Conservation (phyloP, 2,797 vertebrate species). For the Balearica regulorum region DNA sequence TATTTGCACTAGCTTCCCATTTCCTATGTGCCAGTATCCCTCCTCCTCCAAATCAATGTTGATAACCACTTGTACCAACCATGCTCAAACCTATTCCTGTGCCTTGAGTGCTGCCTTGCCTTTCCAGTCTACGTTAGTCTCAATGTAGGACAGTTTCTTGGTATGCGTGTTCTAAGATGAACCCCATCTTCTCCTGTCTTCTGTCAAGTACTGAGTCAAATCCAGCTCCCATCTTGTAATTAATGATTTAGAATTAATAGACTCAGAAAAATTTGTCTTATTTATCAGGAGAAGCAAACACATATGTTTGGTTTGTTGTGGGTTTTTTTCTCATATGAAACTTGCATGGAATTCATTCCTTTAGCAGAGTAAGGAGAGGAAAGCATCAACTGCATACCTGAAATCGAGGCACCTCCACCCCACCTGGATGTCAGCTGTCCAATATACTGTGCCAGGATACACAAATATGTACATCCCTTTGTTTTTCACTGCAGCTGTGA, state of each 20-base stretch:
- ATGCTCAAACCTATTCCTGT: background rate
- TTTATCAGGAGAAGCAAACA: background rate
- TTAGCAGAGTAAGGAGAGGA: background rate
- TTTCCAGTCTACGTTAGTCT: background rate
- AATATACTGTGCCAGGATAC: background rate
- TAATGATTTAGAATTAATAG: background rate
- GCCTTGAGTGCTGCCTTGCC: background rate
- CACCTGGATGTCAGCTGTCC: background rate
- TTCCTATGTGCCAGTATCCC: background rate
- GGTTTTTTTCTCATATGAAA: background rate
- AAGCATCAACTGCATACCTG: background rate
- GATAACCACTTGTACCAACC: background rate
- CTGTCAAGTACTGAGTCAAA: background rate
- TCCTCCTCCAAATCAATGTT: background rate
- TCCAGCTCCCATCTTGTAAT: background rate
- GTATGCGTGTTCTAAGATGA: background rate
- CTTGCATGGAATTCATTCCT: background rate
- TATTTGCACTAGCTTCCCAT: background rate
- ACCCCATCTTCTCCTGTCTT: background rate
- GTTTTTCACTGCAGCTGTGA: slow-evolving; percentile 6
- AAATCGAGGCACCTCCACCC: background rate
- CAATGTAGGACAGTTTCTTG: background rate
- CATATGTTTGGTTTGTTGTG: background rate
- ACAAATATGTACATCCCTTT: background rate
- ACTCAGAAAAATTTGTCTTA: background rate